Conservation (phyloP, 2,797 vertebrate genomes). For the Acrossocheilus wenchowensis region DNA sequence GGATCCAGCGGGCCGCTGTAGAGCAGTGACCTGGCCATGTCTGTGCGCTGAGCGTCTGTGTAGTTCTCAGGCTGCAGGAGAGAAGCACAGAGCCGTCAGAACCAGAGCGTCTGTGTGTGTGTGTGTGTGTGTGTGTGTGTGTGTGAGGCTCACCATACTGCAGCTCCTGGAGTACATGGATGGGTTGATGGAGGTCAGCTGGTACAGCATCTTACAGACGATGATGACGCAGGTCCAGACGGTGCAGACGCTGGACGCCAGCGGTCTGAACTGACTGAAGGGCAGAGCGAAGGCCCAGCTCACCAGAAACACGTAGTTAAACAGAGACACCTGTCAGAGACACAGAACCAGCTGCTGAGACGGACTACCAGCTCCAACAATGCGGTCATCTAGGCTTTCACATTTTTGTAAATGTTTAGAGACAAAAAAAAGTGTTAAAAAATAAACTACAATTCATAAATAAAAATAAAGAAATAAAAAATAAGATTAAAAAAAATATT, state of each 20-base stretch:
- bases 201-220: constrained; percentile 96
- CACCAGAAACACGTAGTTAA: constrained; percentile 92
- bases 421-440: background rate
- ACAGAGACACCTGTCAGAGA: constrained; percentile 87
- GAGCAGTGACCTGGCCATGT: constrained; percentile 68
- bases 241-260: constrained; percentile 90
- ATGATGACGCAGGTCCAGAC: constrained; percentile 95
- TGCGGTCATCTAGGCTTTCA: background rate
- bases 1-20: constrained; percentile 83
- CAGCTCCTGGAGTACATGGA: constrained; percentile 86
- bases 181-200: constrained; percentile 89
- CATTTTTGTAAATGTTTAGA: background rate
- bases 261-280: constrained; percentile 85
- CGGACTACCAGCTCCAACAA: too few relatives aligned
- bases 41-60: constrained; percentile 54
- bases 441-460: too few relatives aligned
- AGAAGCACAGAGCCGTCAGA: constrained; percentile 28
- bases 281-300: constrained; percentile 91
- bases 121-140: background rate
- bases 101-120: background rate
- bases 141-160: constrained; percentile 79
- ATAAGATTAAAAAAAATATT: too few relatives aligned
- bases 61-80: constrained; percentile 69
- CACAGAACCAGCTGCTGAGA: background rate
- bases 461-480: too few relatives aligned